A percentile compares a stretch with the other conserved stretches of the same genome.
phyloP scores from a whole-genome alignment of 1,140 invertebrate genomes.

The Xylocopa sonorina region DNA sequence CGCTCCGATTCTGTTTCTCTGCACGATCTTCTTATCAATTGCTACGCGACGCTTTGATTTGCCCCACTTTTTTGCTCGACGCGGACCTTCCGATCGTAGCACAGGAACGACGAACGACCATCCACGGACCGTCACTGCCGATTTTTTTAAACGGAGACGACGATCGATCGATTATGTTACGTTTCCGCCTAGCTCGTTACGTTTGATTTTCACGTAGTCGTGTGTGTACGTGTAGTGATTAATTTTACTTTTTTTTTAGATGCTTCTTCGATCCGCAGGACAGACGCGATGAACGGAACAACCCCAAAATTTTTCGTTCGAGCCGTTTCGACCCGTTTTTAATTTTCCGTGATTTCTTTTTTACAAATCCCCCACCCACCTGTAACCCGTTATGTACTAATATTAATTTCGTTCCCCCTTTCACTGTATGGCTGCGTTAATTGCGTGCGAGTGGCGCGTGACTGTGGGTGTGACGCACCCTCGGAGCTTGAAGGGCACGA shows the following conservation, averaged over 20 bases:
- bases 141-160: not conserved
- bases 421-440: conserved; percentile 58
- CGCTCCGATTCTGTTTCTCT: not conserved
- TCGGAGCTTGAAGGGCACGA: conserved; percentile 52
- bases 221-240: not conserved
- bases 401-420: conserved; percentile 46
- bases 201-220: not conserved
- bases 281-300: not conserved
- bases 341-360: not conserved
- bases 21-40: not conserved
- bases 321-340: not conserved
- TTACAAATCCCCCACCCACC: too few species aligned
- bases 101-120: conserved; percentile 11
- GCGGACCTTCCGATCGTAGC: conserved; percentile 4
- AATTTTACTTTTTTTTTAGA: too few species aligned
- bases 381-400: too few species aligned
- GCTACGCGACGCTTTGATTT: conserved; percentile 23
- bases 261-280: conserved; percentile 6
- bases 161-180: not conserved
- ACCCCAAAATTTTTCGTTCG: too few species aligned
- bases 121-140: not conserved
- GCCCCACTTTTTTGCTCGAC: not conserved
- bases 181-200: not conserved
- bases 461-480: conserved; percentile 64
- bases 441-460: conserved; percentile 58